Conservation (phyloP, 2,888 invertebrate genomes). For the Isotomurus palustris region DNA sequence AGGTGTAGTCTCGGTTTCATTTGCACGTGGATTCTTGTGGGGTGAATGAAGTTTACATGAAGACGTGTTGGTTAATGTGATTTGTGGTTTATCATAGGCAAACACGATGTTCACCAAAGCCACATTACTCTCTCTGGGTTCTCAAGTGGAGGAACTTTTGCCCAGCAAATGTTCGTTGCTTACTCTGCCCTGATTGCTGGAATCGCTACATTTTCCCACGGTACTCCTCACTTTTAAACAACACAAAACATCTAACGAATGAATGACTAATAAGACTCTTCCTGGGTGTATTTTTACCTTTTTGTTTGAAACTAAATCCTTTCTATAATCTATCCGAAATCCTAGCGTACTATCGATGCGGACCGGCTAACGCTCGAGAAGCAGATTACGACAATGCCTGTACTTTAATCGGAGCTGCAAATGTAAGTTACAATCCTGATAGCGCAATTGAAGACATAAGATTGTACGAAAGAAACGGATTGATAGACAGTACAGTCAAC, state of each 20-base stretch:
- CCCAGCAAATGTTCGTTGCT: constrained; percentile 43
- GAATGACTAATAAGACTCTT: neutral
- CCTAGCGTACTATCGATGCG: constrained; percentile 45
- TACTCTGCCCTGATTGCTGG: constrained; percentile 42
- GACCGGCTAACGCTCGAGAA: constrained; percentile 32
- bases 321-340: neutral
- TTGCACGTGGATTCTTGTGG: neutral
- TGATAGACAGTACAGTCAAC: constrained; percentile 41
- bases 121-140: constrained; percentile 42
- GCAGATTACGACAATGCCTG: constrained; percentile 42
- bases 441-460: constrained; percentile 35
- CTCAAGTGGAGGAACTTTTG: constrained; percentile 43
- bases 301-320: neutral
- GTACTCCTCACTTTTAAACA: constrained; percentile 18
- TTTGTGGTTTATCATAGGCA: constrained; percentile 19
- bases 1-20: neutral
- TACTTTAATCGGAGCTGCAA: constrained; percentile 24
- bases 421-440: constrained; percentile 29
- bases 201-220: constrained; percentile 43
- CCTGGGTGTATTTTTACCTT: neutral
- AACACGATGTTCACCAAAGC: constrained; percentile 27
- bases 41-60: neutral
- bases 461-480: constrained; percentile 26
- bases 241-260: neutral
- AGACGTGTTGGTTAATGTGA: too few relatives aligned